Evolutionary conservation across 92 coral and sea anemone species (phyloP).

Genomic region (Montipora capitata): DNA sequence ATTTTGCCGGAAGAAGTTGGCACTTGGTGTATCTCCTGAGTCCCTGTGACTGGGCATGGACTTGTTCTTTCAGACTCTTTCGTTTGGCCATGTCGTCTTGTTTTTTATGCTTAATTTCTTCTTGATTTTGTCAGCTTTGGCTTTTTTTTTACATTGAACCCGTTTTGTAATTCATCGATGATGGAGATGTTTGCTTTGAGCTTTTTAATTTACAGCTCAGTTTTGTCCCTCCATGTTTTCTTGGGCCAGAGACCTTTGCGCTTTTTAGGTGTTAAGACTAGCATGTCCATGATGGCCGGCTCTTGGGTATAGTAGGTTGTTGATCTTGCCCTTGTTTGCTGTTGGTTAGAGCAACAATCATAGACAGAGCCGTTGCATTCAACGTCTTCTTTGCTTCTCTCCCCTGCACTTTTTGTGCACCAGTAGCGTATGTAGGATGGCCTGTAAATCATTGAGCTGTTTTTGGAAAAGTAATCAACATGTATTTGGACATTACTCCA

Average conservation of each 20-base stretch:
- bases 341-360: not conserved
- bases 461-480: too few relatives aligned
- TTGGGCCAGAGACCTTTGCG: not conserved
- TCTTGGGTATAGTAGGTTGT: slow-evolving; percentile 2
- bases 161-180: slow-evolving; percentile 4
- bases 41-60: not conserved
- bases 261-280: not conserved
- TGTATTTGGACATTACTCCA: too few relatives aligned
- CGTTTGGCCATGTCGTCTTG: not conserved
- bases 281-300: slow-evolving; percentile 6
- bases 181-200: slow-evolving; percentile 1
- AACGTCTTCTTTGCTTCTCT: too few relatives aligned
- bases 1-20: not conserved
- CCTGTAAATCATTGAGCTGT: too few relatives aligned
- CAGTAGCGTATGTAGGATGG: too few relatives aligned
- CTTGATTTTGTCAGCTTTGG: slow-evolving; percentile 16
- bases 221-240: slow-evolving; percentile 15
- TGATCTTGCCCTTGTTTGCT: slow-evolving; percentile 6
- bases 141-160: not conserved
- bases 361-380: too few relatives aligned
- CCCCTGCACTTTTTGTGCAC: too few relatives aligned
- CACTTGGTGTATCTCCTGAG: not conserved
- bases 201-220: slow-evolving; percentile 2
- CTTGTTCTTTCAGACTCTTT: not conserved
- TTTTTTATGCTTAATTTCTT: not conserved